Conservation (phyloP, 2,113 vertebrate species). For the Bambusicola thoracicus region DNA sequence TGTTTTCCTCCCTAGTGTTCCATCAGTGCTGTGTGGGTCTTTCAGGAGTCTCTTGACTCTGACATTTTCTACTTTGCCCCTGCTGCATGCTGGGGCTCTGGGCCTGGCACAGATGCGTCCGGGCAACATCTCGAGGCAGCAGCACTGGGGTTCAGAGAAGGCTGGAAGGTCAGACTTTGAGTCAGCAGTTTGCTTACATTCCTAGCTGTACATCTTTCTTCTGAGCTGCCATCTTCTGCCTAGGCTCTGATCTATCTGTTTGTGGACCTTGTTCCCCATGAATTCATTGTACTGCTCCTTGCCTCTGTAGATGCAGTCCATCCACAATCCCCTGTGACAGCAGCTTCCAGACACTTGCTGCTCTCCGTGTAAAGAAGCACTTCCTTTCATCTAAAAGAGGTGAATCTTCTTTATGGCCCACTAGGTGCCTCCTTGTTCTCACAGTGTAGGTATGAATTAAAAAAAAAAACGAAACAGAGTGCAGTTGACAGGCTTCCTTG, state of each 20-base stretch:
- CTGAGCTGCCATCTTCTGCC: neutral
- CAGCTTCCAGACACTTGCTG: slow-evolving; percentile 3
- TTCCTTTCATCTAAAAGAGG: neutral
- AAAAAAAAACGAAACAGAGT: neutral
- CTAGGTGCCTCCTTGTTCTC: slow-evolving; percentile 3
- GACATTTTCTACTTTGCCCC: neutral
- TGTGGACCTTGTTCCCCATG: neutral
- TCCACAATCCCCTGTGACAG: neutral
- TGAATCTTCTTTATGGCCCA: neutral
- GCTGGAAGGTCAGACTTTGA: neutral
- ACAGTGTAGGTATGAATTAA: neutral
- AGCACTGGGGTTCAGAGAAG: neutral
- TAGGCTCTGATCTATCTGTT: neutral
- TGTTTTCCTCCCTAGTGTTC: neutral
- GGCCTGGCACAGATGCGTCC: neutral
- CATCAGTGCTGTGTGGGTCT: accelerated
- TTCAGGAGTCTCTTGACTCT: neutral
- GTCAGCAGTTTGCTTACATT: neutral
- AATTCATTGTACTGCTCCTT: neutral
- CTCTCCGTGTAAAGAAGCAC: neutral
- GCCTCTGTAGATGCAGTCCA: neutral
- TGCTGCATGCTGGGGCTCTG: accelerated
- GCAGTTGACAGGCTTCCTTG: neutral
- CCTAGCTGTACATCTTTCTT: neutral
- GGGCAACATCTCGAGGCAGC: neutral